Base-by-base conservation (phyloP, 1,140 invertebrate species). In the Periplaneta americana region DNA sequence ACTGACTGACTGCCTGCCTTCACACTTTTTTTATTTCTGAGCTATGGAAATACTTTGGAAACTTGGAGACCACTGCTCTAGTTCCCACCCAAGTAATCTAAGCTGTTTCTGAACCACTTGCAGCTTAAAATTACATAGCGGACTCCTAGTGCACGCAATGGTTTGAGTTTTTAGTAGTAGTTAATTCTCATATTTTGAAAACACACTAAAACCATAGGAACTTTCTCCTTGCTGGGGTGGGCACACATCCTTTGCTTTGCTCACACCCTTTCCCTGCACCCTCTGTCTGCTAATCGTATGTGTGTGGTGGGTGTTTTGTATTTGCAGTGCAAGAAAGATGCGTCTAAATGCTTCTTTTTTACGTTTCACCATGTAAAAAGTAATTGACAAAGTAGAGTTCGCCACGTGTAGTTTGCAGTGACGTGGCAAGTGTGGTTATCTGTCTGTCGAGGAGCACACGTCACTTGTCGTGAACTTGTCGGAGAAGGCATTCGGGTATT, bases 11-110 rank as follows among this genome's bases (percentile, higher is more conserved):
- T 36, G 75, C 35, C 31, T 77, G 75, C 22, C 32, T 36, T 34
- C 35, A 34, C 32, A 9, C 75, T 5, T 77, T 36, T 77, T 5
- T 33, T 8, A 77, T 22, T 36, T 1, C 33, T 35, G 32, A 18
- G 22, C 33, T 33, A 77, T 28, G 17, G 13, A 77, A 33, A 34
- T 9, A 22, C 8, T n/a, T 1, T 37, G 6, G 22, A 1, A 28
- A 77, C 75, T 74, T 83, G 82, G 82, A 83, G 82, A 83, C 82
- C 82, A 83, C 82, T 83, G 82, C 82, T 83, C 82, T 83, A 83
- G 74, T 75, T 76, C 35, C 35, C 36, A 57, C 75, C 75, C 39
- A 80, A 48, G n/a, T 81, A 83, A 78, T 78, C 28, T 83, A 83
- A 74, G 80, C 79, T 81, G 79, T 78, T 57, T 80, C 74, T 83